Evolutionary conservation across 1,140 invertebrate species (phyloP), one percentile per base, ranked within the genome.

Genomic region (Hycleus phaleratus): DNA sequence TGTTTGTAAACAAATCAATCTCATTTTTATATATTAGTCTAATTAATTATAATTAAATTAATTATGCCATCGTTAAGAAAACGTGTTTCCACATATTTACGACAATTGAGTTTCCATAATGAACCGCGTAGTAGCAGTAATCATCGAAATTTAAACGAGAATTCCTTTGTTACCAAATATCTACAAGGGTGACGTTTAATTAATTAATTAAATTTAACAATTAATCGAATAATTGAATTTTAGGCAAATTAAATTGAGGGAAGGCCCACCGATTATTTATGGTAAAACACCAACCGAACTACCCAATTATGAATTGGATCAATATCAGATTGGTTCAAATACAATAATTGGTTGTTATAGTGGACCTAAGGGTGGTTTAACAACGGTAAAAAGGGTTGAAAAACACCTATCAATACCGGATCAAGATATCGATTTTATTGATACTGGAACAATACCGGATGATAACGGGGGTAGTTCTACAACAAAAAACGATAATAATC

Each of bases 321-420:
- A 73, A 63, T 78, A 83, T 72, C 72, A 75, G 38, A 76, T 73
- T 47, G 77, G 81, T 58, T 66, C 77, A 49, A 70, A 76, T 8
- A 72, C 71, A 39, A 78, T 90, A 40, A 73, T 83, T 26, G 80
- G 85, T 11, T 83, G 87, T 38, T 82, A 80, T 63, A 90, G 88
- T 4, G 89, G 89, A 2, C 89, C 89, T 1, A 82, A 87, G 59
- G 86, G 85, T 49, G 89, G 87, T 4, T 77, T 90, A 8, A 87
- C 85, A 1, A 82, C 84, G 10, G 86, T 91, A 4, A 85, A 84
- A 71, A 71, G 81, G 26, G 79, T 78, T 58, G 81, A 85, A 65
- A 78, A 81, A 55, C 84, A 85, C 72, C 74, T 86, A 46, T 83
- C 82, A 59, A 76, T 80, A 43, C 79, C 77, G 50, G 85, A 87